These are phyloP conservation scores for Callorhinus ursinus DNA, from an alignment of 2,113 vertebrate genomes.

Conservation along the genomic window DNA sequence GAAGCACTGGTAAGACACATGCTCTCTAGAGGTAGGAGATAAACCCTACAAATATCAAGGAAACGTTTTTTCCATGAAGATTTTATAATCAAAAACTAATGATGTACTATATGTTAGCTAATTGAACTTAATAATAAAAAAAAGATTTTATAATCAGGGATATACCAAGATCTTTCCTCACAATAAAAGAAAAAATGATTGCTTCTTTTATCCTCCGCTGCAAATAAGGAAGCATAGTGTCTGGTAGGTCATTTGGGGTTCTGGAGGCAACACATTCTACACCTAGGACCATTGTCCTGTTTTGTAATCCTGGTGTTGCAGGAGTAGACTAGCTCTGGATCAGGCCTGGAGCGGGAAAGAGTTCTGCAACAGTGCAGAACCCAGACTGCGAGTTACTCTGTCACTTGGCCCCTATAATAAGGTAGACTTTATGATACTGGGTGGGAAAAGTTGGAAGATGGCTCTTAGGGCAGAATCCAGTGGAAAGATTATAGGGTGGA, in stretches of 20 bases:
- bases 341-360: background rate
- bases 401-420: no score
- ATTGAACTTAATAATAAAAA: background rate
- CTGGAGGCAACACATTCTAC: background rate
- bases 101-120: background rate
- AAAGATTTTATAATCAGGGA: background rate
- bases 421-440: background rate
- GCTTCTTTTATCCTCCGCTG: background rate
- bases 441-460: background rate
- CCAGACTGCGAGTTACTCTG: background rate
- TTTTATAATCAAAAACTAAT: background rate
- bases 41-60: background rate
- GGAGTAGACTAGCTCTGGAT: background rate
- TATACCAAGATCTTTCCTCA: background rate
- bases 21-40: background rate
- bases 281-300: background rate
- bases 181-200: background rate
- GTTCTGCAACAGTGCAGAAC: background rate
- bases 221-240: background rate
- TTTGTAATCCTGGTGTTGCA: background rate
- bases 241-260: background rate
- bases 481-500: background rate
- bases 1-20: no score
- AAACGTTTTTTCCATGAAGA: background rate
- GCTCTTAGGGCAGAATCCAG: background rate